Conservation (phyloP, 92 coral and sea anemone species). For the Ricordea florida region DNA sequence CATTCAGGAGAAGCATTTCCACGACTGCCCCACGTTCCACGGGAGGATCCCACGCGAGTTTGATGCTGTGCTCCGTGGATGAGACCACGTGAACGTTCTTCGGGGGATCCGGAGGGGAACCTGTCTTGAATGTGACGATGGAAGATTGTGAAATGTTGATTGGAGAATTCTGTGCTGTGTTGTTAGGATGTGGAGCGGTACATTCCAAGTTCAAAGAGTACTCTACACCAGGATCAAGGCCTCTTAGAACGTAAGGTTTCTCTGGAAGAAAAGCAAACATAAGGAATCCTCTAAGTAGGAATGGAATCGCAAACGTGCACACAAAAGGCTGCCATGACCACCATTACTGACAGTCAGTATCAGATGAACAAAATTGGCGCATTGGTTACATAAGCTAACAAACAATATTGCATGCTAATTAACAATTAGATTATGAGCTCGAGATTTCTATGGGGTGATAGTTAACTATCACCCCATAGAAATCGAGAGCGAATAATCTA, state of each 20-base stretch:
- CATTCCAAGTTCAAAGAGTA: conserved; percentile 63
- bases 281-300: too few species aligned
- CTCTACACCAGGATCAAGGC: conserved; percentile 37
- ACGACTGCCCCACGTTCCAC: not conserved
- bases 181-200: conserved; percentile 68
- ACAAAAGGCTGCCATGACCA: too few species aligned
- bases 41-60: conserved; percentile 66
- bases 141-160: conserved; percentile 57
- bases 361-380: too few species aligned
- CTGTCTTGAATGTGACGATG: conserved; percentile 49
- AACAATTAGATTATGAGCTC: too few species aligned
- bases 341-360: too few species aligned
- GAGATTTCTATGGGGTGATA: too few species aligned
- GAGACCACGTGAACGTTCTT: conserved; percentile 40
- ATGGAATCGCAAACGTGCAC: too few species aligned
- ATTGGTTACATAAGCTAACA: too few species aligned
- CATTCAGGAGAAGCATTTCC: not conserved
- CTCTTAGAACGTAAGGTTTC: conserved; percentile 17
- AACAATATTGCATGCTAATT: too few species aligned
- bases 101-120: conserved; percentile 55
- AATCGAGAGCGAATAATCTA: too few species aligned
- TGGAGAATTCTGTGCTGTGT: conserved; percentile 11
- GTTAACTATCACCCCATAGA: too few species aligned
- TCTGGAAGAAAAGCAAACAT: conserved; percentile 23
- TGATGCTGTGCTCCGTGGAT: conserved; percentile 50